phyloP scores from a whole-genome alignment of 1,140 invertebrate species.

The Bombus difficillimus region DNA sequence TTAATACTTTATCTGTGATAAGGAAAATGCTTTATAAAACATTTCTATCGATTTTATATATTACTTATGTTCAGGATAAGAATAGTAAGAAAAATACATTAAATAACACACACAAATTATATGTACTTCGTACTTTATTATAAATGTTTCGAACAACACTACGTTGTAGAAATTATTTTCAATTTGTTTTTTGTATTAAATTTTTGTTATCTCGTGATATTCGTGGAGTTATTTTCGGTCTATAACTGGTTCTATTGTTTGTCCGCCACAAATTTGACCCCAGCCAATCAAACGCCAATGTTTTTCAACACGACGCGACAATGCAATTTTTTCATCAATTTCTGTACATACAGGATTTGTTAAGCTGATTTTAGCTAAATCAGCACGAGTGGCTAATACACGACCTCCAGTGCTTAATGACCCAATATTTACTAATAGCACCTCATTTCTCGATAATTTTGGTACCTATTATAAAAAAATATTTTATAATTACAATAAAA shows the following conservation, averaged over 20 bases:
- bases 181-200: conserved; percentile 8
- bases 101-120: conserved; percentile 2
- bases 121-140: conserved; percentile 49
- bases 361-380: conserved; percentile 98
- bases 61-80: neutral
- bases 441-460: conserved; percentile 82
- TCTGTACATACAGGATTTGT: conserved; percentile 99
- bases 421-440: conserved; percentile 99
- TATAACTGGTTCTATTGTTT: conserved; percentile 90
- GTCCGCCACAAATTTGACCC: conserved; percentile 97
- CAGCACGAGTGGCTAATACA: conserved; percentile 97
- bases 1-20: too few species aligned
- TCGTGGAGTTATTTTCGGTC: conserved; percentile 73
- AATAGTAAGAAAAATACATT: neutral
- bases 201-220: neutral
- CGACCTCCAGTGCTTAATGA: conserved; percentile 98
- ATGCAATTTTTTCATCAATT: conserved; percentile 98
- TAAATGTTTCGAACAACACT: conserved; percentile 44
- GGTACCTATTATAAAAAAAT: conserved; percentile 84
- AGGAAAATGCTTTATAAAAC: neutral
- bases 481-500: conserved; percentile 1
- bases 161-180: conserved; percentile 35
- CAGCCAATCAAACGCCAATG: conserved; percentile 99
- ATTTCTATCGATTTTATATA: neutral
- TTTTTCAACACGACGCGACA: conserved; percentile 98